Base-by-base conservation (phyloP, 2,888 invertebrate species). In the Cotesia congregata region DNA sequence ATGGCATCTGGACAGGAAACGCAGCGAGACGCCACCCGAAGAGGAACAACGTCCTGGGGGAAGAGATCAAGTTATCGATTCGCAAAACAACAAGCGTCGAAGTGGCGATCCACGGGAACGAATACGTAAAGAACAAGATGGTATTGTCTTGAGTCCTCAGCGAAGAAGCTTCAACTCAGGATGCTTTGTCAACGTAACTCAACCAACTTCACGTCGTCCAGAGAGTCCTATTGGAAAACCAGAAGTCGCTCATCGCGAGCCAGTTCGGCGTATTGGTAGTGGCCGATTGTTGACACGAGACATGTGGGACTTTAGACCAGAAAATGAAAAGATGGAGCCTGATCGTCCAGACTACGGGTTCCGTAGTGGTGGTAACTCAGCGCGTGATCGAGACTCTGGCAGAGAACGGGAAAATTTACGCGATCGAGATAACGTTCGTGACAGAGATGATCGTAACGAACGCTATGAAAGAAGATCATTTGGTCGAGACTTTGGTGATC, bases 91-190 rank as follows among this genome's bases (percentile, higher is more conserved):
- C 72, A 87, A 91, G 88, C 89, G 92, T 77, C 92, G 94, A 12
- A 91, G 93, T 7, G 90, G 91, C 7, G 95, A 95, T 88, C 94
- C 94, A 4, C 92, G 94, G 79, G 95, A 95, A 87, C 93, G 95
- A 70, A 91, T 95, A 72, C 94, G 95, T 81, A 95, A 95, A 88
- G 95, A 95, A 89, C 94, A 94, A 88, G 95, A 95, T 89, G 95
- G 95, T 72, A 95, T 96, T 83, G 94, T 96, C 82, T 91, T 97
- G 84, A 95, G 96, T 82, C 97, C 96, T 72, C 96, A 96, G 89
- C 92, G 96, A 9, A 92, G 96, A 81, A 95, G 95, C 85, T 96
- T 96, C 91, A 95, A 95, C 84, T 94, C 95, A 12, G 96, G 96
- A 76, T 97, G 97, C 90, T 96, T 95, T 83, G 95, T 96, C 75